A percentile compares a stretch with the other conserved stretches of the same genome.
These are phyloP conservation scores for Aspidapion aeneum DNA, from an alignment of 2,888 invertebrate genomes.

Conservation along the genomic window DNA sequence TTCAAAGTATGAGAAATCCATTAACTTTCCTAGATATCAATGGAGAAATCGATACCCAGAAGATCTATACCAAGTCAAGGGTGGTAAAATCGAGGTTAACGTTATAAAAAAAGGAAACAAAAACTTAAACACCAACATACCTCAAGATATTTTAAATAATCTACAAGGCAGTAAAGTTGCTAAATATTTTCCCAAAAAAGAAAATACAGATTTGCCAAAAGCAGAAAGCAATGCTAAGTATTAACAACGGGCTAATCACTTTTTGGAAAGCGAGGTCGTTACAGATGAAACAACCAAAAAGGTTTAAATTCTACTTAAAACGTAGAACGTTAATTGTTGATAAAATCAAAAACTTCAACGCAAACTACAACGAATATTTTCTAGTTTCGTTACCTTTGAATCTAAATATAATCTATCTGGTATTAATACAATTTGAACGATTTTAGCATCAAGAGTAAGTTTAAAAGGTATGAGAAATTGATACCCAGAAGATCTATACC, in stretches of 20 bases:
- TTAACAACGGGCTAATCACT: conserved; percentile 48
- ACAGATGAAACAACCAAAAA: conserved; percentile 15
- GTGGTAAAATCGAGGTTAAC: conserved; percentile 51
- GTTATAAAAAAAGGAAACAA: conserved; percentile 57
- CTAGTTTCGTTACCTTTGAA: too few species aligned
- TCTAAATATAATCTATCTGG: too few species aligned
- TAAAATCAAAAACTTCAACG: too few species aligned
- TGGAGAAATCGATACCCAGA: conserved; percentile 58
- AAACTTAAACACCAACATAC: conserved; percentile 49
- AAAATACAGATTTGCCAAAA: conserved; percentile 41
- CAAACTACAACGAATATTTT: too few species aligned
- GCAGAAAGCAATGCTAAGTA: conserved; percentile 48
- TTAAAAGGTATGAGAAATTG: too few species aligned
- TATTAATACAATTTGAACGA: too few species aligned
- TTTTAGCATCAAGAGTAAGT: too few species aligned
- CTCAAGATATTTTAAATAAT: conserved; percentile 55
- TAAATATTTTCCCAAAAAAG: conserved; percentile 48
- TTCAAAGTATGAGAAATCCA: conserved; percentile 60
- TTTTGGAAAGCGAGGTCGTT: conserved; percentile 32
- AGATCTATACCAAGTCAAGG: conserved; percentile 49
- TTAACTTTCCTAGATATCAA: too few species aligned
- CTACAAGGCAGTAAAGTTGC: conserved; percentile 51
- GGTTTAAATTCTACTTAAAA: too few species aligned
- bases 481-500: too few species aligned
- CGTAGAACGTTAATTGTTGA: too few species aligned